Evolutionary conservation across 2,888 invertebrate genomes (phyloP).

Genomic region (Lacanobia oleracea): DNA sequence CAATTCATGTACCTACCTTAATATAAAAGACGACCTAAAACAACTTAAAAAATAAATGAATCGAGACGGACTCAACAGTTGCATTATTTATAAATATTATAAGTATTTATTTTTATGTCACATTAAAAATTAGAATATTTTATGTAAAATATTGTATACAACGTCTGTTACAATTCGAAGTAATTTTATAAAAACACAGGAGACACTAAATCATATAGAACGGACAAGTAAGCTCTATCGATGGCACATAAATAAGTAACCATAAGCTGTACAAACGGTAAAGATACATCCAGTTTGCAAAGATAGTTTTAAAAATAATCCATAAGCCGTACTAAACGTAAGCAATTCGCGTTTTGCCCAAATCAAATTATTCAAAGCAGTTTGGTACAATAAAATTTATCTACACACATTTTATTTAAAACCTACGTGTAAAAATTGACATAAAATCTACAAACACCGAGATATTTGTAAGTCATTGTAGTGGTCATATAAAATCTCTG

Average conservation of each 20-base stretch:
- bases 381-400: slow-evolving; percentile 2
- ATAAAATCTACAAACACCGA: neutral
- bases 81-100: slow-evolving; percentile 18
- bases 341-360: neutral
- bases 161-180: slow-evolving; percentile 3
- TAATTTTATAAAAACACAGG: slow-evolving; percentile 4
- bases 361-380: slow-evolving; percentile 9
- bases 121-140: slow-evolving; percentile 1
- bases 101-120: slow-evolving; percentile 9
- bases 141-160: slow-evolving; percentile 15
- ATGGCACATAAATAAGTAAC: neutral
- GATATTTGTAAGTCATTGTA: slow-evolving; percentile 5
- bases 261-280: neutral
- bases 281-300: slow-evolving; percentile 1
- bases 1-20: neutral
- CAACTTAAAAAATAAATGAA: slow-evolving; percentile 39
- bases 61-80: slow-evolving; percentile 61
- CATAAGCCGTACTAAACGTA: neutral
- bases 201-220: neutral
- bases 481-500: neutral
- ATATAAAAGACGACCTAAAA: slow-evolving; percentile 35
- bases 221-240: neutral
- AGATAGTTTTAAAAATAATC: slow-evolving; percentile 4
- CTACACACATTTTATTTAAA: slow-evolving; percentile 1
- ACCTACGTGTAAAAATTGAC: neutral